Base-by-base conservation (phyloP, 1,140 invertebrate genomes). In the Arctopsyche grandis region DNA sequence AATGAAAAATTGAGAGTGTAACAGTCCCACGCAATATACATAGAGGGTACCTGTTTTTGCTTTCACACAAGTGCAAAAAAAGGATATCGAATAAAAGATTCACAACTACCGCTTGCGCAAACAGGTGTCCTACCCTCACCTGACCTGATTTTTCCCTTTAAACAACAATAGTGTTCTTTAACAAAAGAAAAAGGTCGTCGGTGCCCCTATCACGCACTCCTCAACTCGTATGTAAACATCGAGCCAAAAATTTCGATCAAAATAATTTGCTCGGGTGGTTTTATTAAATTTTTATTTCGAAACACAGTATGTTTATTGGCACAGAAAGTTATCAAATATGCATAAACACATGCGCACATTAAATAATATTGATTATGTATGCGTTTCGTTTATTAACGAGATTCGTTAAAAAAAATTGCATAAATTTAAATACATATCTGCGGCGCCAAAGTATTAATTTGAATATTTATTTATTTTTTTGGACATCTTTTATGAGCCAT, bases 61-160 rank as follows among this genome's bases (percentile, higher is more conserved):
- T 66, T 66, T 66, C 24, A 66, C 10, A 10, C 16, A 52, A 52
- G 12, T 21, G 56, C 9, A 60, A 60, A 60, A 60, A 60, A 60
- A 60, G 12, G 29, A 14, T 69, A 29, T 69, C 22, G 66, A 21
- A n/a, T 71, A 71, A 46, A 76, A 76, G 74, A 63, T 63, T 63
- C 43, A 63, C 29, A n/a, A 60, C 52, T 22, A 75, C 56, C 56
- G 74, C 16, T 56, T 76, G 24, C 46, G 74, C 52, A 76, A 76
- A 76, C 74, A 76, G 74, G 74, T 76, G 74, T 76, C 16, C 74
- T 22, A 76, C 52, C 74, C 74, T 63, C 74, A 76, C 52, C 56
- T 76, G 74, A 76, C 74, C 74, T 76, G 74, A 76, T 76, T 76
- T 76, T 63, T 63, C 43, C 73, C 14, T 16, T 75, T n/a, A 19